phyloP scores from a whole-genome alignment of 2,888 invertebrate genomes.

The Philereme vetulata region DNA sequence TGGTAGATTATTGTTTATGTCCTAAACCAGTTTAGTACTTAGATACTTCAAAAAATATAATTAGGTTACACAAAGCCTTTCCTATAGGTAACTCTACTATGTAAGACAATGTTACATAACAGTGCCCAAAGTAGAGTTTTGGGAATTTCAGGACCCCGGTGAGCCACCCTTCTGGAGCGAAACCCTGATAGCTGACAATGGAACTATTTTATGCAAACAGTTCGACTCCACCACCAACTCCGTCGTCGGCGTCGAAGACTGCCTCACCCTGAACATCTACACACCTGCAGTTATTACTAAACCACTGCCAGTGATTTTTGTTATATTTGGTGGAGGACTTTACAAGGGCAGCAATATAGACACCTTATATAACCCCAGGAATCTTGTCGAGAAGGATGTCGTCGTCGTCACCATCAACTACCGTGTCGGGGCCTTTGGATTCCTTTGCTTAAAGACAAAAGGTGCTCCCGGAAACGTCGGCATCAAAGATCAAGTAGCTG shows the following conservation, averaged over 20 bases:
- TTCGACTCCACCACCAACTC: conserved; percentile 27
- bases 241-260: conserved; percentile 51
- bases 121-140: no score
- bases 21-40: no score
- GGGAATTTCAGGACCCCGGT: conserved; percentile 40
- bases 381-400: conserved; percentile 50
- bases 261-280: conserved; percentile 56
- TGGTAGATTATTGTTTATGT: no score
- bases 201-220: conserved; percentile 43
- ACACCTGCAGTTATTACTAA: conserved; percentile 55
- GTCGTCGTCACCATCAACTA: conserved; percentile 58
- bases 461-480: conserved; percentile 58
- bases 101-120: no score
- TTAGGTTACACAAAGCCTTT: no score
- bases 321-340: conserved; percentile 56
- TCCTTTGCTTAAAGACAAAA: conserved; percentile 52
- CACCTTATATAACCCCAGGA: conserved; percentile 50
- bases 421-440: conserved; percentile 57
- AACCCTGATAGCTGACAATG: conserved; percentile 40
- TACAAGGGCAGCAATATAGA: conserved; percentile 49
- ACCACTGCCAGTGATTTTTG: conserved; percentile 53
- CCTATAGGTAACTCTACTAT: no score
- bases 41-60: no score
- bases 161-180: conserved; percentile 44
- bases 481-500: conserved; percentile 59